Base-by-base conservation (phyloP, 2,888 invertebrate species). In the Congeria kusceri region DNA sequence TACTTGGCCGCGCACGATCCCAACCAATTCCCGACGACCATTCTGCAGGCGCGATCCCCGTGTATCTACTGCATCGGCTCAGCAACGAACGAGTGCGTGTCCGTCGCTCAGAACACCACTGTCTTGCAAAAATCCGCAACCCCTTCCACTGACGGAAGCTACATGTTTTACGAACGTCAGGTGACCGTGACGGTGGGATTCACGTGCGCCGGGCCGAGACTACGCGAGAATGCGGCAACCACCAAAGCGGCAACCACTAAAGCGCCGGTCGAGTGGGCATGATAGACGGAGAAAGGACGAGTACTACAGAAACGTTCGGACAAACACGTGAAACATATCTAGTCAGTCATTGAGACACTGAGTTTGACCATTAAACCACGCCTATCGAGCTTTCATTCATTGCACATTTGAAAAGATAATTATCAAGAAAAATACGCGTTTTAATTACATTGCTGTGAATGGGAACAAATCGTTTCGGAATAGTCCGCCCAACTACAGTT, bases 1-100 rank as follows among this genome's bases (percentile, higher is more conserved):
- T 81, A 81, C 58, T 62, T n/a, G 9, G 27, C 46, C 7, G 46
- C 74, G 18, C 76, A 71, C 47, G 65, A 79, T 28, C 20, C 63
- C 3, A 46, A 9, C 1, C 63, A 70, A 2, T 77, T 58, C 39
- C 84, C 84, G 9, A 47, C 63, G 4, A 49, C 47, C 0, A 68
- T 84, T 13, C 64, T 71, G 20, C 32, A 64, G n/a, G 84, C 81
- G 11, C 25, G 28, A 15, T 47, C 74, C 15, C 28, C 59, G 13
- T 77, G 77, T 32, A 15, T n/a, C 13, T 44, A 61, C 18, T 73
- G 75, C 58, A 63, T 80, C 13, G 67, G 68, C 7, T 32, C 66
- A 18, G 15, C 29, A 1, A 39, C 20, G 13, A n/a, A 44, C 3
- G 66, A 66, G 28, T 77, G 77, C 20, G 27, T 20, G 0, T 39